Evolutionary conservation across 2,113 vertebrate species (phyloP).

Genomic region (Vireo altiloquus): DNA sequence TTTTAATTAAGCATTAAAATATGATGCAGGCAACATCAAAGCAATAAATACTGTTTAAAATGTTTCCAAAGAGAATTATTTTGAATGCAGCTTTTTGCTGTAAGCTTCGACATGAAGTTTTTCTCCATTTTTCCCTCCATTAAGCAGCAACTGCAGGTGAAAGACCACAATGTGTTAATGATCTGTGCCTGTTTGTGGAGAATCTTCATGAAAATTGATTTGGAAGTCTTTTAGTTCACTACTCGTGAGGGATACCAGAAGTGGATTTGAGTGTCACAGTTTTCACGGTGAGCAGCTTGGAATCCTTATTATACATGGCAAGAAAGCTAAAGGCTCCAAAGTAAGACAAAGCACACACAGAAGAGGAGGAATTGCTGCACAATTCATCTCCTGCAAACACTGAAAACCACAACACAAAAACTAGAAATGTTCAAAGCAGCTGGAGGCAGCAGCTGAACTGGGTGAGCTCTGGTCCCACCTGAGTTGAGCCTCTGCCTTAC

Average conservation of each 20-base stretch:
- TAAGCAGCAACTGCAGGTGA: background rate
- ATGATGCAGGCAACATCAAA: conserved; percentile 48
- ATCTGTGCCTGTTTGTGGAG: background rate
- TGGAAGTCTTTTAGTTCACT: background rate
- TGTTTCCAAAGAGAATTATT: conserved; percentile 35
- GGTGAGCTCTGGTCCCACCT: background rate
- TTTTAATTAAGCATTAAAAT: conserved; percentile 58
- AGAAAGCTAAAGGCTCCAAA: background rate
- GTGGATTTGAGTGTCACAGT: accelerated
- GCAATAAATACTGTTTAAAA: conserved; percentile 42
- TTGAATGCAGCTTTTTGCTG: background rate
- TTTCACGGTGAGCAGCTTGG: background rate
- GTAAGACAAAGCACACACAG: background rate
- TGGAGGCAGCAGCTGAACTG: background rate
- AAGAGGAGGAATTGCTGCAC: background rate
- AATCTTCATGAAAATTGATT: background rate
- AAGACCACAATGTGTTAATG: background rate
- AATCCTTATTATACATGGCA: background rate
- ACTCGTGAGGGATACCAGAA: background rate
- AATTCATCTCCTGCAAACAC: background rate
- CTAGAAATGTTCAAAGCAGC: background rate
- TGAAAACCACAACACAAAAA: conserved; percentile 16
- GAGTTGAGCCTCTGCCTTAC: background rate
- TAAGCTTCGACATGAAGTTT: background rate
- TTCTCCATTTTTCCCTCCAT: background rate